These are phyloP conservation scores for Leptopilina boulardi DNA, from an alignment of 1,140 invertebrate species.

Conservation along the genomic window DNA sequence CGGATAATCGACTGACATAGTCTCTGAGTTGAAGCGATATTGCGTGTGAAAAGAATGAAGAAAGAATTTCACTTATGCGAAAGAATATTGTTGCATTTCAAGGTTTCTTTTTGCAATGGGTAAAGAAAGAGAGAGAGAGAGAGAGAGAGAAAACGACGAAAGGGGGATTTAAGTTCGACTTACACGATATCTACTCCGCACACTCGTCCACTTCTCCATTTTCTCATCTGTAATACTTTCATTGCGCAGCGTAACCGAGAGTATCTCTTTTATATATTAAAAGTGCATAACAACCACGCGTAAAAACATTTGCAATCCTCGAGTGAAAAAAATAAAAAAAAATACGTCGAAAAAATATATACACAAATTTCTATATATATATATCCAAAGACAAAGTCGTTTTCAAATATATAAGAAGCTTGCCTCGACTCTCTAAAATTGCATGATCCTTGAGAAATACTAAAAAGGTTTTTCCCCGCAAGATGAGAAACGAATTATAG, in stretches of 20 bases:
- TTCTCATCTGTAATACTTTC: constrained; percentile 57
- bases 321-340: background rate
- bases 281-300: constrained; percentile 56
- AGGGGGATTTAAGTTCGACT: constrained; percentile 63
- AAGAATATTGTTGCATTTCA: background rate
- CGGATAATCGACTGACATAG: background rate
- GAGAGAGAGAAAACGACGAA: constrained; percentile 42
- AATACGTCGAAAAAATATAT: background rate
- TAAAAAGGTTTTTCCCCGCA: constrained; percentile 23
- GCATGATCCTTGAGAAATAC: background rate
- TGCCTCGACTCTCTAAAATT: background rate
- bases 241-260: constrained; percentile 36
- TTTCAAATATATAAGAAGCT: constrained; percentile 28
- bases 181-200: constrained; percentile 66
- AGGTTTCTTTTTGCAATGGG: too few relatives aligned
- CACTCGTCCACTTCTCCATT: constrained; percentile 62
- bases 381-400: background rate
- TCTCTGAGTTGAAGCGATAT: background rate
- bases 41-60: constrained; percentile 6
- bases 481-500: constrained; percentile 13
- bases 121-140: constrained; percentile 31
- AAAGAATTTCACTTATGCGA: background rate
- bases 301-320: background rate
- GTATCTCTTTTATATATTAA: constrained; percentile 65
- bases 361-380: background rate